These are phyloP conservation scores for Bos indicus DNA, from an alignment of 2,113 vertebrate genomes.

Conservation along the genomic window DNA sequence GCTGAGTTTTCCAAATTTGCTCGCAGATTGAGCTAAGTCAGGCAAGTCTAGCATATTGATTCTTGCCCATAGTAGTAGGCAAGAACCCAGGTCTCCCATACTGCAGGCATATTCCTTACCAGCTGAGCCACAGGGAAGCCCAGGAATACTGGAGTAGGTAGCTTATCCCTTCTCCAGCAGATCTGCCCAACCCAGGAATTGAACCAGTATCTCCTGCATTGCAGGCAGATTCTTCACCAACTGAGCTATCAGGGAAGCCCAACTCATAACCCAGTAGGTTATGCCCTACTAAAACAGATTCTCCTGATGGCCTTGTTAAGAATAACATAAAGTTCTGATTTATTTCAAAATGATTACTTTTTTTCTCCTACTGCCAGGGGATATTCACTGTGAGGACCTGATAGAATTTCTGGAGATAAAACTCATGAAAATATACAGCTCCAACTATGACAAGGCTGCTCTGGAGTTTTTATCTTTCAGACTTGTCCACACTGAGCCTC, in stretches of 20 bases:
- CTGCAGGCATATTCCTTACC: not conserved
- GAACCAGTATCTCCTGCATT: not conserved
- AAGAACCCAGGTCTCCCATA: not conserved
- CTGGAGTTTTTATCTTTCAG: not conserved
- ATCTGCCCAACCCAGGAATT: not conserved
- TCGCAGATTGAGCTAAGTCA: not conserved
- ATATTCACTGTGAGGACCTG: not conserved
- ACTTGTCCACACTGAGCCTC: not conserved
- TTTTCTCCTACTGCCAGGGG: not conserved
- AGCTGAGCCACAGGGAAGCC: not conserved
- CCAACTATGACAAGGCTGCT: not conserved
- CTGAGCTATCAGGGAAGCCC: not conserved
- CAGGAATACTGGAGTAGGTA: not conserved
- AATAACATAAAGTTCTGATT: not conserved
- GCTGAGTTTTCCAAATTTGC: not conserved
- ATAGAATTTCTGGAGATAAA: not conserved
- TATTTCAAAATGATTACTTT: not conserved
- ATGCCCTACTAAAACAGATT: not conserved
- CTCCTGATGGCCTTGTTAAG: not conserved
- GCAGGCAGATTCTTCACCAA: not conserved
- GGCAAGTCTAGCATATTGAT: not conserved
- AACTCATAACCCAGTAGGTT: not conserved
- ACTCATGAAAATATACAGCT: not conserved
- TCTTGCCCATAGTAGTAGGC: not conserved
- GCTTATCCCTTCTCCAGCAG: not conserved